Evolutionary conservation across 2,797 vertebrate species (phyloP), one percentile per base, ranked within the genome.

Genomic region (Rhinatrema bivittatum): DNA sequence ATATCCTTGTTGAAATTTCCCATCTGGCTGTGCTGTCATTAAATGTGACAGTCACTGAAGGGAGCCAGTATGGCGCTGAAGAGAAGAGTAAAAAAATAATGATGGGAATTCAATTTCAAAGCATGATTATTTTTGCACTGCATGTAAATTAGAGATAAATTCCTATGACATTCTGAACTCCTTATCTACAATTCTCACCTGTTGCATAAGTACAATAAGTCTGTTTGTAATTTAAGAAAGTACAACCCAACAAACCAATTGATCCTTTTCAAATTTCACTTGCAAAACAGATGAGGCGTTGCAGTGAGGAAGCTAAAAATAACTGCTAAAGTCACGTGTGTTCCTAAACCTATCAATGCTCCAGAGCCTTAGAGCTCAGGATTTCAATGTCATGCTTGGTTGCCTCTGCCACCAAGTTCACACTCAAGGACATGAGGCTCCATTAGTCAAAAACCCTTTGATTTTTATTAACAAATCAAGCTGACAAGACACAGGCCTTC

Each of bases 401-500:
- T 46, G 26, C 51, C 23, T 52, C 49, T 14, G 34, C 36, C 57
- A 41, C 54, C 52, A 62, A 56, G 54, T 20, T 8, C 30, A 30
- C 25, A 64, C 66, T 32, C 43, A 47, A 56, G 28, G 25, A 28
- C n/a, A 40, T 56, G 60, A 61, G 53, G 38, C 29, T 55, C 50
- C 37, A 53, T 59, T 57, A 72, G 38, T 22, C 55, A 57, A 59
- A 42, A 46, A 48, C 48, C 17, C 22, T 37, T 10, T 3, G 4
- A 30, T 50, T 22, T 39, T 65, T 61, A 58, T 60, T 56, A 59
- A 60, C 59, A 47, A 65, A 34, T 39, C 49, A 37, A 42, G 42
- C 16, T 27, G 21, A 41, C 20, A 41, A 57, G 50, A 25, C 15
- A 45, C n/a, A n/a, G 54, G 34, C 3, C 52, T 68, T 56, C 57